A percentile compares a stretch with the other conserved stretches of the same genome.
phyloP scores from a whole-genome alignment of 1,140 invertebrate genomes.

The Scaptomyza pallida region DNA sequence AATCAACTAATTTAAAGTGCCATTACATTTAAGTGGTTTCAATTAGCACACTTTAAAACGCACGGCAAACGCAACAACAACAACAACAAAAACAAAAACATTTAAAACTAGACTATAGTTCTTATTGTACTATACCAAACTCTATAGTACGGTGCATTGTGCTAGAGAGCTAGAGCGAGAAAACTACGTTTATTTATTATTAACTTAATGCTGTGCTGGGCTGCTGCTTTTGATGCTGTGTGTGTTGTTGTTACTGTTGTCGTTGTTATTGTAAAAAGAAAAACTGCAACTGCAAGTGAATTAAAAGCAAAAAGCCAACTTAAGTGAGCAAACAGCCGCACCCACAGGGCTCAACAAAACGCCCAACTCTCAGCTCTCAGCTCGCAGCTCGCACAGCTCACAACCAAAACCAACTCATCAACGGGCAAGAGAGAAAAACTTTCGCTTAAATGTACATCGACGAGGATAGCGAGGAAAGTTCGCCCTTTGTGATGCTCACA shows the following conservation, averaged over 20 bases:
- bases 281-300: conserved; percentile 74
- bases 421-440: conserved; percentile 59
- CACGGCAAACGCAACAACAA: conserved; percentile 8
- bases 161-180: conserved; percentile 29
- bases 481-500: conserved; percentile 83
- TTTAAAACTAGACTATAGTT: conserved; percentile 9
- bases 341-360: conserved; percentile 16
- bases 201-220: conserved; percentile 70
- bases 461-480: conserved; percentile 84
- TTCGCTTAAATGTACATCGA: conserved; percentile 83
- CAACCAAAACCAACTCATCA: conserved; percentile 39
- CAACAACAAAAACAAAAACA: conserved; percentile 13
- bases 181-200: conserved; percentile 73
- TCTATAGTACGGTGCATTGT: too few relatives aligned
- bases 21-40: conserved; percentile 79
- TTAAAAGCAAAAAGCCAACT: conserved; percentile 69
- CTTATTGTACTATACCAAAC: background rate
- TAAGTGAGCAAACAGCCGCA: conserved; percentile 55
- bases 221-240: conserved; percentile 3
- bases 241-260: conserved; percentile 14
- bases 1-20: conserved; percentile 79
- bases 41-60: conserved; percentile 74
- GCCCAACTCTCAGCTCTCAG: conserved; percentile 5
- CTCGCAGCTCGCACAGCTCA: conserved; percentile 4
- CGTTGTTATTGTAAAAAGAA: conserved; percentile 45